Evolutionary conservation across 2,797 vertebrate species (phyloP).

Genomic region (Gallirallus australis): DNA sequence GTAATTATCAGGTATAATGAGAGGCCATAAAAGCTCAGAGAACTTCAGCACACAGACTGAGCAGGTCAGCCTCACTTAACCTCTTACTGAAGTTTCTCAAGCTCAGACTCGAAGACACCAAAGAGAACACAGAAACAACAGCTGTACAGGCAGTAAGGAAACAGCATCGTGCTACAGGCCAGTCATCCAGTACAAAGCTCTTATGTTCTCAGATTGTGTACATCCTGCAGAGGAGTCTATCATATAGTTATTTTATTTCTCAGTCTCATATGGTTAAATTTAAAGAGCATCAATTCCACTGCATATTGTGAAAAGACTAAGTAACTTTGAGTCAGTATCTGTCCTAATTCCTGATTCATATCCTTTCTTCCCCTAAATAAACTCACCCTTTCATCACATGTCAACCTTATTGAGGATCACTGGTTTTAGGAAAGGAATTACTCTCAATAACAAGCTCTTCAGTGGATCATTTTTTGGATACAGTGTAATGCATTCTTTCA

Average conservation of each 20-base stretch:
- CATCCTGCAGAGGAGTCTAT: not conserved
- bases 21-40: not conserved
- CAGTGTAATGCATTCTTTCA: not conserved
- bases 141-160: not conserved
- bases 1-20: not conserved
- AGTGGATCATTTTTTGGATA: not conserved
- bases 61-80: not conserved
- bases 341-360: not conserved
- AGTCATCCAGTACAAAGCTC: not conserved
- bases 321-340: not conserved
- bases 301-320: not conserved
- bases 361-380: not conserved
- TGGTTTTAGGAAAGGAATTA: not conserved
- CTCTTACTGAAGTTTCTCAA: not conserved
- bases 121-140: not conserved
- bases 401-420: not conserved
- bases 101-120: not conserved
- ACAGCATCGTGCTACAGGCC: not conserved
- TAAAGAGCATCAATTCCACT: accelerated
- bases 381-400: not conserved
- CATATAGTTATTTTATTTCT: accelerated
- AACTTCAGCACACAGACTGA: not conserved
- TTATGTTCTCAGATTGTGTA: not conserved
- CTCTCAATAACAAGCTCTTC: not conserved
- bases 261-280: not conserved